Base-by-base conservation (phyloP, 2,797 vertebrate genomes). In the Aulostomus chinensis region DNA sequence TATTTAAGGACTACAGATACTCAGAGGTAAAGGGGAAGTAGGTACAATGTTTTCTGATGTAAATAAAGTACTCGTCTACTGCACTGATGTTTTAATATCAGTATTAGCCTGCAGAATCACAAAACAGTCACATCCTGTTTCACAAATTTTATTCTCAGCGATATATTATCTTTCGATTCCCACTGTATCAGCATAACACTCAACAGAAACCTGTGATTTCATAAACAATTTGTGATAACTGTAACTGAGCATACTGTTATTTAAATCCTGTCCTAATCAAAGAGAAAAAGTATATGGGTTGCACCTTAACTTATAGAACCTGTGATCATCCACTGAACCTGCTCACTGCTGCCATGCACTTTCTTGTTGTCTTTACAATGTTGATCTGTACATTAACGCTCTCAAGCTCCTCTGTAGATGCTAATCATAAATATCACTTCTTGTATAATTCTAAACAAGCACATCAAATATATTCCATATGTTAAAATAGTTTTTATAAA, bases 271-370 rank as follows among this genome's bases (percentile, higher is more conserved):
- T 34, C 49, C 16, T 38, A 47, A 55, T 74, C 7, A 69, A 34
- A 40, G 15, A 54, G 31, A 40, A 55, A 49, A 58, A 73, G 37
- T 53, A 46, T n/a, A 42, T 57, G 16, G 8, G 13, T 71, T 74
- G 71, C 81, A 83, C 80, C 74, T 86, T 76, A 67, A 63, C 45
- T 13, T 48, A 42, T 31, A 41, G n/a, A 89, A 88, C 68, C 51
- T 68, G 54, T 77, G 76, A 79, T 65, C 38, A 33, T 46, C 53
- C 58, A 73, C 63, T 67, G 53, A 80, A 68, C 53, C 62, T 68
- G 65, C 55, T 80, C 70, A 55, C 74, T 55, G 71, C 57, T 60
- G 56, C 54, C 31, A 54, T 66, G 70, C 77, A 85, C 81, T 72
- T 81, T 80, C 65, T 70, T 22, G 41, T 68, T 52, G 69, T 59